Percentiles rank a stretch among this genome's conserved stretches.
These are phyloP conservation scores for Orbicella faveolata DNA, from an alignment of 64 coral and sea anemone species.

Conservation along the genomic window DNA sequence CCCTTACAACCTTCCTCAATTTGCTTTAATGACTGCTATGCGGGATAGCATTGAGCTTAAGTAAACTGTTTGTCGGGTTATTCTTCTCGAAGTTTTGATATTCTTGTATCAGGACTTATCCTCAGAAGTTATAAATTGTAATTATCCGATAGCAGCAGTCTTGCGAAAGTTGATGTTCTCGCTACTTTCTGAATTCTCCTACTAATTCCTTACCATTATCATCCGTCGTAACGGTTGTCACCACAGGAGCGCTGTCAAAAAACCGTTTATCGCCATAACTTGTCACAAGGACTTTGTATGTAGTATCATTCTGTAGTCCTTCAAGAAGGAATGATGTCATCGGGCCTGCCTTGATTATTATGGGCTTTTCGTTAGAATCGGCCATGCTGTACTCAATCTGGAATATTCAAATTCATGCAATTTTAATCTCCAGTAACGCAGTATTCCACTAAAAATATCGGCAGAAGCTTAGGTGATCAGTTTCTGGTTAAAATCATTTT, in stretches of 20 bases:
- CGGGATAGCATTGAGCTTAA: too few relatives aligned
- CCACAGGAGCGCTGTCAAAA: constrained; percentile 33
- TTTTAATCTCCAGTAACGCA: not conserved
- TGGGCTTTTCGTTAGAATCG: constrained; percentile 5
- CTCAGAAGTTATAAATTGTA: too few relatives aligned
- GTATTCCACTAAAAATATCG: too few relatives aligned
- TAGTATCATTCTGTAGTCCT: constrained; percentile 29
- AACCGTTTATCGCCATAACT: constrained; percentile 62
- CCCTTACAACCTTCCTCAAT: too few relatives aligned
- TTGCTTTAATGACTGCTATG: too few relatives aligned
- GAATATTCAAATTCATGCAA: not conserved
- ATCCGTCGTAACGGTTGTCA: constrained; percentile 54
- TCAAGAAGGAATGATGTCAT: constrained; percentile 69
- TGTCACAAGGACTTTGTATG: constrained; percentile 48
- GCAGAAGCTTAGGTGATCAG: too few relatives aligned
- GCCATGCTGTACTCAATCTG: constrained; percentile 64
- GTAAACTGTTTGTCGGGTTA: too few relatives aligned
- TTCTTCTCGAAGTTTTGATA: too few relatives aligned
- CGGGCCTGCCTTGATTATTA: not conserved
- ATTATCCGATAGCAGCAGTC: too few relatives aligned
- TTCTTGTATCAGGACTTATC: too few relatives aligned
- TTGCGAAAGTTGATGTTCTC: too few relatives aligned
- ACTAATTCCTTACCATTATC: constrained; percentile 47
- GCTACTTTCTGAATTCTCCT: not conserved
- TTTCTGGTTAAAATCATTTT: too few relatives aligned